Conservation (phyloP, 1,140 invertebrate genomes). For the Leptestheria dahalacensis region DNA sequence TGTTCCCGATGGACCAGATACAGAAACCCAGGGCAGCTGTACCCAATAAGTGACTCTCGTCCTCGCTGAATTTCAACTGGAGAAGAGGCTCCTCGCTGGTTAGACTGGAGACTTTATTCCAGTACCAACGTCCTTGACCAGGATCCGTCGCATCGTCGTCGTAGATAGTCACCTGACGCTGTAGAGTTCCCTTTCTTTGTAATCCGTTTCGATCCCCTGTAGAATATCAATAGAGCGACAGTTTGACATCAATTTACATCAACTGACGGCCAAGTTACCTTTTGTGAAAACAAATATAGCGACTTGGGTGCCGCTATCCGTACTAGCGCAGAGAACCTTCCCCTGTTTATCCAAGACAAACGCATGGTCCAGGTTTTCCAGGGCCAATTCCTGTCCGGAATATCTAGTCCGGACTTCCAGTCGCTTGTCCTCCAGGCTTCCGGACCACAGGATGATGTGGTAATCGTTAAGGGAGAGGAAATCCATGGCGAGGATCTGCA, state of each 20-base stretch:
- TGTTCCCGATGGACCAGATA: conserved; percentile 45
- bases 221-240: no score
- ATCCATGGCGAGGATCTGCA: conserved; percentile 41
- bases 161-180: background rate
- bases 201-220: background rate
- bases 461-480: conserved; percentile 54
- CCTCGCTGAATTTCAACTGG: conserved; percentile 63
- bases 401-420: conserved; percentile 47
- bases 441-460: conserved; percentile 59
- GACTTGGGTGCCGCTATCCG: background rate
- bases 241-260: no score
- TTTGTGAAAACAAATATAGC: no score
- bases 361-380: conserved; percentile 51
- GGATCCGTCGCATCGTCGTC: background rate
- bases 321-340: background rate
- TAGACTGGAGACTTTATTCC: background rate
- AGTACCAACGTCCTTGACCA: background rate
- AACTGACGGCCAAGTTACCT: no score
- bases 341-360: conserved; percentile 9
- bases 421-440: conserved; percentile 52
- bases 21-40: conserved; percentile 70
- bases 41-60: conserved; percentile 62
- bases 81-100: conserved; percentile 38
- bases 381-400: conserved; percentile 37
- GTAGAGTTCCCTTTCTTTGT: background rate